A percentile compares a stretch with the other conserved stretches of the same genome.
phyloP scores from a whole-genome alignment of 2,797 vertebrate genomes.

The Anas bernieri region DNA sequence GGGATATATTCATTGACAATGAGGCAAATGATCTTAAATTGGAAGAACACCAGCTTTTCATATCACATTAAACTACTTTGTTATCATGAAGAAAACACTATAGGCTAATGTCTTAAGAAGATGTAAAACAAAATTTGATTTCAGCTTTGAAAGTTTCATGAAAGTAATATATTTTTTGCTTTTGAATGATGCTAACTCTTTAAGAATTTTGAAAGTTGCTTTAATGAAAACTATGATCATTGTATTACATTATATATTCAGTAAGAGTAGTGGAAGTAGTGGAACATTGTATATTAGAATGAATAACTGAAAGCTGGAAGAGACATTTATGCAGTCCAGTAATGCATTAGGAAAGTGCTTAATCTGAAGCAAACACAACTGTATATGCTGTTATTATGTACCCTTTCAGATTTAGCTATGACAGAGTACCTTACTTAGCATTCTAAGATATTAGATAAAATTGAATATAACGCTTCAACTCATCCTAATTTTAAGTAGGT shows the following conservation, averaged over 20 bases:
- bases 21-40: neutral
- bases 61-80: neutral
- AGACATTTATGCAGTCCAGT: constrained; percentile 41
- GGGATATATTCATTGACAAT: neutral
- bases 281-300: constrained; percentile 9
- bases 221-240: neutral
- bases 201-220: neutral
- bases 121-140: neutral
- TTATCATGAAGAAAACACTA: neutral
- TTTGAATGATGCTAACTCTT: neutral
- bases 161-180: neutral
- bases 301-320: constrained; percentile 18
- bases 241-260: constrained; percentile 30
- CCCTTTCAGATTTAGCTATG: constrained; percentile 14
- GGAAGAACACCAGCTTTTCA: neutral
- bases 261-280: neutral
- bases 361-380: constrained; percentile 34
- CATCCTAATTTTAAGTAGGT: neutral
- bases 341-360: constrained; percentile 61
- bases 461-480: neutral
- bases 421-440: neutral
- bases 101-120: neutral
- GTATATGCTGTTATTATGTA: constrained; percentile 20
- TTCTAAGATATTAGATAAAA: constrained; percentile 23
- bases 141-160: neutral